Conservation (phyloP, 2,888 invertebrate genomes). For the Nomada ferruginata region DNA sequence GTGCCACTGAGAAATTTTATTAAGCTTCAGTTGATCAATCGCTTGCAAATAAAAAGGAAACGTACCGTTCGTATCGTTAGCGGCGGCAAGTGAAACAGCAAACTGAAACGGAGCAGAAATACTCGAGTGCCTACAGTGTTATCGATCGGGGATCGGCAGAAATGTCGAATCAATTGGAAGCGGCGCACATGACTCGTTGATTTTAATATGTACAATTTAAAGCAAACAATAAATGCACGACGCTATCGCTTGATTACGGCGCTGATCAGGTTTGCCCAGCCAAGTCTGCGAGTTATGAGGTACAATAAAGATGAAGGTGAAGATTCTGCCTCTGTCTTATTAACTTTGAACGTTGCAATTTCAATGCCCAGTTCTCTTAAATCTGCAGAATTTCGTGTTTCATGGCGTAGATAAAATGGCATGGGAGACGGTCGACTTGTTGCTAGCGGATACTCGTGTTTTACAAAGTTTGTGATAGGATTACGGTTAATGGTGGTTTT, state of each 20-base stretch:
- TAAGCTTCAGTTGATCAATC: not conserved
- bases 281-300: not conserved
- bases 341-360: not conserved
- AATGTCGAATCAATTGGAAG: constrained; percentile 20
- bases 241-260: not conserved
- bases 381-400: not conserved
- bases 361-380: not conserved
- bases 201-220: constrained; percentile 13
- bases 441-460: constrained; percentile 5
- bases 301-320: not conserved
- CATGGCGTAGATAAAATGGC: not conserved
- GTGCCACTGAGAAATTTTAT: constrained; percentile 2
- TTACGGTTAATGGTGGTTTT: constrained; percentile 9
- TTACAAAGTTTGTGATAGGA: constrained; percentile 9
- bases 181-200: not conserved
- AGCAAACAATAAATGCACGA: not conserved
- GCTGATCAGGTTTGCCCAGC: not conserved
- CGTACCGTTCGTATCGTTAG: constrained; percentile 29
- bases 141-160: constrained; percentile 15
- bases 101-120: constrained; percentile 5
- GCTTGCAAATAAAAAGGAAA: constrained; percentile 19
- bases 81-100: constrained; percentile 16
- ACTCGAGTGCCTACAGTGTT: constrained; percentile 7
- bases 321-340: not conserved
- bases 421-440: not conserved